phyloP scores from a whole-genome alignment of 2,113 vertebrate species.

The Indicator indicator region DNA sequence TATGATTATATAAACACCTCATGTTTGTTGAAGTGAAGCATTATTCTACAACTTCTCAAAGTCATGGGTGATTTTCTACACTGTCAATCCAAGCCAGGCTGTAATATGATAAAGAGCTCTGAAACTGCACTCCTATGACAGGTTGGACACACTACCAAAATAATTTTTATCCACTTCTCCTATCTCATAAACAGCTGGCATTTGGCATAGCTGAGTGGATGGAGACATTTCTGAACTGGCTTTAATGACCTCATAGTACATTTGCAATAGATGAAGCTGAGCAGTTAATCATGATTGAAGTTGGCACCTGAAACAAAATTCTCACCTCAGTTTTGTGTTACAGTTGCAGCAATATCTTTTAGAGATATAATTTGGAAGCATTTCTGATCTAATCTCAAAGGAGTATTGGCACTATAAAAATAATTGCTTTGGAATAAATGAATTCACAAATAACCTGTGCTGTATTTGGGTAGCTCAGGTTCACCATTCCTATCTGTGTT shows the following conservation, averaged over 20 bases:
- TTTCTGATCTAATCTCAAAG: conserved; percentile 29
- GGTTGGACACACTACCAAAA: conserved; percentile 30
- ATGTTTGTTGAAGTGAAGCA: conserved; percentile 10
- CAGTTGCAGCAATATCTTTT: conserved; percentile 8
- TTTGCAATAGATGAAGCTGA: conserved; percentile 19
- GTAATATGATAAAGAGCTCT: conserved; percentile 56
- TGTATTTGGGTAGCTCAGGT: conserved; percentile 7
- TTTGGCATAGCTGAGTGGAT: conserved; percentile 53
- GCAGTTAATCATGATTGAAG: conserved; percentile 58
- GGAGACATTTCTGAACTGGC: conserved; percentile 37
- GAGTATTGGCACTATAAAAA: conserved; percentile 9
- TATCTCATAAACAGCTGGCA: conserved; percentile 49
- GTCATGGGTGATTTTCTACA: conserved; percentile 52
- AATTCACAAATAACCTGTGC: conserved; percentile 25
- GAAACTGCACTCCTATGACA: conserved; percentile 11
- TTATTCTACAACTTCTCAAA: conserved; percentile 40
- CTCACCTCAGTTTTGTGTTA: background rate
- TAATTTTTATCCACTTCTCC: conserved; percentile 48
- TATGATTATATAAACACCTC: background rate
- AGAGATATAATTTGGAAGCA: conserved; percentile 18
- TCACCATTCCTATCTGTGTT: background rate
- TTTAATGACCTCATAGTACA: conserved; percentile 19
- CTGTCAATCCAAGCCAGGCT: conserved; percentile 34
- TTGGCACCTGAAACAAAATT: conserved; percentile 50
- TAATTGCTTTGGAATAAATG: conserved; percentile 22